Base-by-base conservation (phyloP, 92 coral and sea anemone genomes). In the Actinernus sp. region DNA sequence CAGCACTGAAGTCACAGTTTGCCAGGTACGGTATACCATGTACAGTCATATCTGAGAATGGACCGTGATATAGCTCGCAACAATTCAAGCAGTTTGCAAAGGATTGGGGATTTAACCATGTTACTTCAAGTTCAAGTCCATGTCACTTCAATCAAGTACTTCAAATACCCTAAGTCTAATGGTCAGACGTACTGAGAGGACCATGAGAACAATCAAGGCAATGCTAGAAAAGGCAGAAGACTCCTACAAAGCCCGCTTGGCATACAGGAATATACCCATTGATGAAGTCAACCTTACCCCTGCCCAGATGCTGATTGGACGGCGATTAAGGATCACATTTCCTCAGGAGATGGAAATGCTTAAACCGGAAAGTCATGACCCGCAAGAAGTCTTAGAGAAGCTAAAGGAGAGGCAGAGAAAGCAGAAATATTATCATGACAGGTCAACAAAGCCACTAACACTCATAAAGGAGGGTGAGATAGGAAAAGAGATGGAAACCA, bases 391-490 rank as follows among this genome's bases (percentile, higher is more conserved):
- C n/a, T n/a, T 59, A 26, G 34, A 31, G 13, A 83, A 67, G 30
- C 31, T 68, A 40, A 68, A 68, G 26, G 71, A 83, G 33, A 34
- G 56, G 24, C 64, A 81, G 48, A 26, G 40, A 54, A 72, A 65
- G 60, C 83, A 74, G 47, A 83, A 83, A 49, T 16, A 38, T 23
- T 20, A 70, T 32, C 74, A 77, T 47, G 85, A 76, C 76, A 64
- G 65, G 62, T n/a, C n/a, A n/a, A n/a, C n/a, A n/a, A n/a, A n/a
- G n/a, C n/a, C n/a, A n/a, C n/a, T n/a, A n/a, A n/a, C n/a, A n/a
- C n/a, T n/a, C n/a, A n/a, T n/a, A n/a, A n/a, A n/a, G n/a, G n/a
- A n/a, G n/a, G n/a, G n/a, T n/a, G n/a, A n/a, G n/a, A n/a, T n/a
- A n/a, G n/a, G n/a, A n/a, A n/a, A n/a, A n/a, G n/a, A n/a, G n/a